phyloP scores from a whole-genome alignment of 2,888 invertebrate species.

The Silvanus unidentatus region DNA sequence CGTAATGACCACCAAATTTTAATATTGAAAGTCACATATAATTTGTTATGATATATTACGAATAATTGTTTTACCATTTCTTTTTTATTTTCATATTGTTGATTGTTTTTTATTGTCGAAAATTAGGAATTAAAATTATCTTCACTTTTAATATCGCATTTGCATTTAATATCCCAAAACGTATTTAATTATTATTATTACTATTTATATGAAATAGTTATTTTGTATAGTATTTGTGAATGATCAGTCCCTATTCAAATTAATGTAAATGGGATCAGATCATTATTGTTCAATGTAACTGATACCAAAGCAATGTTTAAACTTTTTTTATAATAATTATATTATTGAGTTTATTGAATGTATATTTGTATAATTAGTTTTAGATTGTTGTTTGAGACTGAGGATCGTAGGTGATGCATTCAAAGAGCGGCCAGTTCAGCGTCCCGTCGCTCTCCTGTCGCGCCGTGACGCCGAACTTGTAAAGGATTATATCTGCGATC shows the following conservation, averaged over 20 bases:
- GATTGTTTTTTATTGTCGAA: not conserved
- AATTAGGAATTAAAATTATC: slow-evolving; percentile 3
- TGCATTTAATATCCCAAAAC: slow-evolving; percentile 6
- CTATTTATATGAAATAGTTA: slow-evolving; percentile 10
- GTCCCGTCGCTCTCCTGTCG: not conserved
- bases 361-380: slow-evolving; percentile 43
- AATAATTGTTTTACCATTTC: not conserved
- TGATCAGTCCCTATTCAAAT: slow-evolving; percentile 17
- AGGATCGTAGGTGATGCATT: slow-evolving; percentile 20
- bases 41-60: too few relatives aligned
- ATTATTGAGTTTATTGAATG: slow-evolving; percentile 43
- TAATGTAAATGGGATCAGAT: slow-evolving; percentile 23
- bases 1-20: slow-evolving; percentile 2
- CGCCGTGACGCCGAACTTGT: not conserved
- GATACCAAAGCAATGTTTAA: slow-evolving; percentile 51
- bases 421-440: not conserved
- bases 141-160: not conserved
- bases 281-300: slow-evolving; percentile 46
- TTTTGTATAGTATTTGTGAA: slow-evolving; percentile 22
- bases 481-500: not conserved
- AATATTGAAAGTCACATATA: not conserved
- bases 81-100: not conserved
- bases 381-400: slow-evolving; percentile 48
- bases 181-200: slow-evolving; percentile 8
- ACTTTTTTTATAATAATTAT: slow-evolving; percentile 41